Percentiles rank a stretch among this genome's conserved stretches.
phyloP scores from a whole-genome alignment of 1,140 invertebrate genomes.

The Argopecten irradians region DNA sequence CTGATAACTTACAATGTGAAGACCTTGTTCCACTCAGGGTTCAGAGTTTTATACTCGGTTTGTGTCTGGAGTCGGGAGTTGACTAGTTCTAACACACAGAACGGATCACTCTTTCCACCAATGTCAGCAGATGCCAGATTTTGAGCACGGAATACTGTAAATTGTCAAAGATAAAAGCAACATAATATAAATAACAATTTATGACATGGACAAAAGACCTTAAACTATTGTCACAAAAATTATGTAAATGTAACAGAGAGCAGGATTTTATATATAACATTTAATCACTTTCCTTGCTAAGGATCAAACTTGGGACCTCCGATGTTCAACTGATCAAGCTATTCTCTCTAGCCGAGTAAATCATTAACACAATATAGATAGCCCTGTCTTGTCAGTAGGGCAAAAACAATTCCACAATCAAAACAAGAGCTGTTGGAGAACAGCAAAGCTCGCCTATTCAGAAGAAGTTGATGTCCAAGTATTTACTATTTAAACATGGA shows the following conservation, averaged over 20 bases:
- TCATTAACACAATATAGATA: no score
- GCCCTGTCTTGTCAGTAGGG: no score
- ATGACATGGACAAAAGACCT: neutral
- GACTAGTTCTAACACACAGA: constrained; percentile 96
- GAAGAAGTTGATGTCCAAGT: no score
- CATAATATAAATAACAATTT: no score
- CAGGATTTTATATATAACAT: neutral
- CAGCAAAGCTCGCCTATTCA: no score
- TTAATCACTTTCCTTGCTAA: neutral
- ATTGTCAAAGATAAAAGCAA: constrained; percentile 37
- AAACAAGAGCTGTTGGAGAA: no score
- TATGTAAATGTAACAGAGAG: neutral
- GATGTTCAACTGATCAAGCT: no score
- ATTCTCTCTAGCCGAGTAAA: no score
- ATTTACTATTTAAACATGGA: no score
- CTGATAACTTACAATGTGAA: constrained; percentile 96
- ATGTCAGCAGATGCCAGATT: constrained; percentile 73
- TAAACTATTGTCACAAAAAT: neutral
- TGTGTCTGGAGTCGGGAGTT: constrained; percentile 97
- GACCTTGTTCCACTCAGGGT: constrained; percentile 98
- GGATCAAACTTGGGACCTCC: no score
- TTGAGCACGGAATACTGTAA: constrained; percentile 74
- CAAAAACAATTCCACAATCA: no score
- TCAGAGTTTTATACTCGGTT: constrained; percentile 98
- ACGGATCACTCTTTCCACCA: constrained; percentile 88